Conservation (phyloP, 2,888 invertebrate genomes). For the Leptogaster cylindrica region DNA sequence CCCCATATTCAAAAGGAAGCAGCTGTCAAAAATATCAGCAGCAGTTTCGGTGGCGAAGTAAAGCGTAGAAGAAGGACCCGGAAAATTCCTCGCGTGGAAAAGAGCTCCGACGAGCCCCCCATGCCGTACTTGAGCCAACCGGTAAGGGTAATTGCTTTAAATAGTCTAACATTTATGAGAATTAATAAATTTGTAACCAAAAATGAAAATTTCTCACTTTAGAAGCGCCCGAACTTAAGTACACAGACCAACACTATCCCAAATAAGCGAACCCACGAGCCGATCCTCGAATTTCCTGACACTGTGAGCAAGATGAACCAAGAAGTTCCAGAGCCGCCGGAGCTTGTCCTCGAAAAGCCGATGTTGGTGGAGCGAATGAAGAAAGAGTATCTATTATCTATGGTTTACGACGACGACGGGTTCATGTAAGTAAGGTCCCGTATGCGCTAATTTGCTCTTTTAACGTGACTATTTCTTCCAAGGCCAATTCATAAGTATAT, state of each 20-base stretch:
- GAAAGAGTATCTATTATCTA: background rate
- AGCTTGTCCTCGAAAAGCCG: background rate
- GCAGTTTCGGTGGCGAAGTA: constrained; percentile 33
- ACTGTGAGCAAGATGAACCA: too few relatives aligned
- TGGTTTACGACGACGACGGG: background rate
- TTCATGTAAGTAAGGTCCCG: background rate
- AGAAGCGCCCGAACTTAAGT: too few relatives aligned
- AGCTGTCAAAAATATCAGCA: background rate
- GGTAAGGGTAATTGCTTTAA: background rate
- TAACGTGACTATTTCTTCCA: too few relatives aligned
- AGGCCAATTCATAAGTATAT: constrained; percentile 49
- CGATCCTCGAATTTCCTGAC: too few relatives aligned
- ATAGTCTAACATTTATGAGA: too few relatives aligned
- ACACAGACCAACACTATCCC: background rate
- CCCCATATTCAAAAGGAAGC: background rate
- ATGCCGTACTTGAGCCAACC: background rate
- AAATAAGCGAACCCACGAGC: background rate
- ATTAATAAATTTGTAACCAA: too few relatives aligned
- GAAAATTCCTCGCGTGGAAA: constrained; percentile 45
- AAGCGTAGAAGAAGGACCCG: constrained; percentile 45
- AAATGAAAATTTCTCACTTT: too few relatives aligned
- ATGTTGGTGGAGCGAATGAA: background rate
- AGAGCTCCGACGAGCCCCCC: constrained; percentile 42
- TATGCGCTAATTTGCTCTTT: background rate
- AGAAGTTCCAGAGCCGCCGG: background rate